Evolutionary conservation across 2,888 invertebrate genomes (phyloP).

Genomic region (Coleophora deauratella): DNA sequence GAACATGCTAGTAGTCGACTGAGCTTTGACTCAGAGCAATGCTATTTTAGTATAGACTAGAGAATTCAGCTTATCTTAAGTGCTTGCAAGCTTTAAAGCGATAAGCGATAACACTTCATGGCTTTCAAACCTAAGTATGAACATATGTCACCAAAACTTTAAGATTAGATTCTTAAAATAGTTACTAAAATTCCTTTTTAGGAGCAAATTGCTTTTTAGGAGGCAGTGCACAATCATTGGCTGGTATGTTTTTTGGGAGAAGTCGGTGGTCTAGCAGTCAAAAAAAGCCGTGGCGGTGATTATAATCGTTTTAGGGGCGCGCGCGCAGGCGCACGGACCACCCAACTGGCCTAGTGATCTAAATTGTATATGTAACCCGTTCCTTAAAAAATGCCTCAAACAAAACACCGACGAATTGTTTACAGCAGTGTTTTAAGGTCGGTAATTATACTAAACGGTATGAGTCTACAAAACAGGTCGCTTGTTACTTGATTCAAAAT

Average conservation of each 20-base stretch:
- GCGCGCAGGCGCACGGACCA: constrained; percentile 32
- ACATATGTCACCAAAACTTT: not conserved
- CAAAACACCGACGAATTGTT: constrained; percentile 12
- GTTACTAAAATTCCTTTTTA: not conserved
- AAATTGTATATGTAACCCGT: constrained; percentile 18
- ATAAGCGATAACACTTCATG: not conserved
- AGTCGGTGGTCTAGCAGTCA: too few species aligned
- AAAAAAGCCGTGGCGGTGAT: too few species aligned
- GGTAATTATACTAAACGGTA: not conserved
- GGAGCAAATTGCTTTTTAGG: too few species aligned
- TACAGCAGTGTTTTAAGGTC: not conserved
- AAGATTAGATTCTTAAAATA: not conserved
- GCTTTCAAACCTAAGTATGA: too few species aligned
- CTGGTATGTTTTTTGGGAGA: too few species aligned
- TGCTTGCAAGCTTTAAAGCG: not conserved
- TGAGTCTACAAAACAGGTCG: too few species aligned
- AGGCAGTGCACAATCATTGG: too few species aligned
- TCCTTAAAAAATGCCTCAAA: not conserved
- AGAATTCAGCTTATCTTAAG: not conserved
- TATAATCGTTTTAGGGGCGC: constrained; percentile 34
- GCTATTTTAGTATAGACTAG: too few species aligned
- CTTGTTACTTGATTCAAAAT: too few species aligned
- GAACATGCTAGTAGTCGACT: too few species aligned
- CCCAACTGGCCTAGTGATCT: constrained; percentile 39
- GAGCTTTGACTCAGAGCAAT: too few species aligned